Percentiles rank a stretch among this genome's conserved stretches.
phyloP scores from a whole-genome alignment of 1,140 invertebrate genomes.

The Pemphigus obesinymphae region DNA sequence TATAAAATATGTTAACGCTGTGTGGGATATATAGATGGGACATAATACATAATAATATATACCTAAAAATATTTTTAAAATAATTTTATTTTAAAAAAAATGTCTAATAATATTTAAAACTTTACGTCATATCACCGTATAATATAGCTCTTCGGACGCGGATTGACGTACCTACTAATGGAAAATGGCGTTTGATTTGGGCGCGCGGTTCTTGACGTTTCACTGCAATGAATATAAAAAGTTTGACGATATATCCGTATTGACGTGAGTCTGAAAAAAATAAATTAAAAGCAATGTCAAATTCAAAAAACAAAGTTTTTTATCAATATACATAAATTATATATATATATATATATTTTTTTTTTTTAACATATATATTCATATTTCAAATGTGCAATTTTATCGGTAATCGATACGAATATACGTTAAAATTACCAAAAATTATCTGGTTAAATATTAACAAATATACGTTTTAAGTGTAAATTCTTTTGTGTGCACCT shows the following conservation, averaged over 20 bases:
- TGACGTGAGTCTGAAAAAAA: slow-evolving; percentile 5
- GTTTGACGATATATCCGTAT: not conserved
- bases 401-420: no score
- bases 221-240: not conserved
- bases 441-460: no score
- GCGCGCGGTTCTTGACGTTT: not conserved
- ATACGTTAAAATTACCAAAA: no score
- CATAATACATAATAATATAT: no score
- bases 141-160: no score
- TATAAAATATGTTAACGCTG: no score
- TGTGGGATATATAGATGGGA: no score
- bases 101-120: not conserved
- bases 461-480: no score
- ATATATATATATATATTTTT: not conserved
- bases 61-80: not conserved
- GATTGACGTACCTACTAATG: slow-evolving; percentile 10
- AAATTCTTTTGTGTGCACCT: no score
- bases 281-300: slow-evolving; percentile 3
- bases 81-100: not conserved
- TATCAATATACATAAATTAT: not conserved
- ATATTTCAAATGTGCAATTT: not conserved
- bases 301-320: not conserved
- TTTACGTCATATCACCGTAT: no score
- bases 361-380: not conserved
- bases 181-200: slow-evolving; percentile 12